Percentiles rank a stretch among this genome's conserved stretches.
These are phyloP conservation scores for Xenops minutus DNA, from an alignment of 2,797 vertebrate genomes.

Conservation along the genomic window DNA sequence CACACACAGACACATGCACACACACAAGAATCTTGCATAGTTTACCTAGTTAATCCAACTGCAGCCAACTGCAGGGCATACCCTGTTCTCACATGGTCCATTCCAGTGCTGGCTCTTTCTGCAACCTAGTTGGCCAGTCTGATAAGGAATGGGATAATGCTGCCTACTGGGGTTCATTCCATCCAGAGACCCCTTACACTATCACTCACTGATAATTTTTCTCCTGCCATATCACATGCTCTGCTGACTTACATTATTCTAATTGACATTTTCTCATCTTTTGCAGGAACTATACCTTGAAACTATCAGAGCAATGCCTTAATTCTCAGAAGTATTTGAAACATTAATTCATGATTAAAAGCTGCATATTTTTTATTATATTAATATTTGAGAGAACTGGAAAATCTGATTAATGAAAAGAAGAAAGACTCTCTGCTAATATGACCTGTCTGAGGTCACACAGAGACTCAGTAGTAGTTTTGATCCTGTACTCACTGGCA, in stretches of 20 bases:
- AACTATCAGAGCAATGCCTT: not conserved
- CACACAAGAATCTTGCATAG: not conserved
- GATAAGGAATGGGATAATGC: not conserved
- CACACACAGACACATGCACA: not conserved
- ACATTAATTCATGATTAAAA: conserved; percentile 28
- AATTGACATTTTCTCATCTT: conserved; percentile 25
- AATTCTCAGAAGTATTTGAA: conserved; percentile 11
- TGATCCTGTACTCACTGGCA: not conserved
- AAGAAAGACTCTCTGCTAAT: not conserved
- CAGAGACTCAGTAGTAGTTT: not conserved
- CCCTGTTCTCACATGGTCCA: not conserved
- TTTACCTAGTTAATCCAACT: not conserved
- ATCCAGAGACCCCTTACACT: not conserved
- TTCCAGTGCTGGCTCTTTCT: not conserved
- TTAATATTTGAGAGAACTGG: not conserved
- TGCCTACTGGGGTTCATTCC: not conserved
- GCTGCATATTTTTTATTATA: not conserved
- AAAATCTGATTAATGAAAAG: not conserved
- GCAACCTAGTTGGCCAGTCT: not conserved
- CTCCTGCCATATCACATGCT: not conserved
- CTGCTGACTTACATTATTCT: not conserved
- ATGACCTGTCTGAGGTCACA: not conserved
- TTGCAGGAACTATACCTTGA: conserved; percentile 5
- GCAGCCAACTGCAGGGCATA: not conserved
- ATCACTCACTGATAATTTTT: not conserved